Evolutionary conservation across 2,797 vertebrate genomes (phyloP).

Genomic region (Decapterus maruadsi): DNA sequence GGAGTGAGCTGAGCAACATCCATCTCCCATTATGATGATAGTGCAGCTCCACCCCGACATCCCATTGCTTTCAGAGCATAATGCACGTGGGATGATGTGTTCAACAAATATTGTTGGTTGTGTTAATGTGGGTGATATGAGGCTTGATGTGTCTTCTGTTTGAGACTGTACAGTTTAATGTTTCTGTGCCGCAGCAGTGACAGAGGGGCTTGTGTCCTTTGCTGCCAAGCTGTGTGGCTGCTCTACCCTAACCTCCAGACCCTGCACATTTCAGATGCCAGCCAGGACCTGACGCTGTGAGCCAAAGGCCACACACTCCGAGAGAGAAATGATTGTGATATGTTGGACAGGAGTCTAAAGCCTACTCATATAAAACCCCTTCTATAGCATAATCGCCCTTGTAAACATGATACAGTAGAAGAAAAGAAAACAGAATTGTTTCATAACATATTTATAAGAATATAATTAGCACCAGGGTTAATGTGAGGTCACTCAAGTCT

Average conservation of each 20-base stretch:
- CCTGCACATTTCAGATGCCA: slow-evolving; percentile 27
- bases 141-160: slow-evolving; percentile 2
- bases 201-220: slow-evolving; percentile 43
- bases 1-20: slow-evolving; percentile 17
- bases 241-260: slow-evolving; percentile 45
- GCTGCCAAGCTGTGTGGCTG: slow-evolving; percentile 31
- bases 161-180: slow-evolving; percentile 2
- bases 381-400: slow-evolving; percentile 12
- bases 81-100: slow-evolving; percentile 9
- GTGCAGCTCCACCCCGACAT: slow-evolving; percentile 19
- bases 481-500: slow-evolving; percentile 3
- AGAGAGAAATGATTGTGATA: slow-evolving; percentile 21
- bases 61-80: neutral
- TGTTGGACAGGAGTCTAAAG: slow-evolving; percentile 13
- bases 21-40: slow-evolving; percentile 30
- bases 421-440: slow-evolving; percentile 1
- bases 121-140: slow-evolving; percentile 11
- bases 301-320: slow-evolving; percentile 26
- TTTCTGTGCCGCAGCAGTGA: slow-evolving; percentile 22
- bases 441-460: slow-evolving; percentile 12
- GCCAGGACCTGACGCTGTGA: slow-evolving; percentile 19
- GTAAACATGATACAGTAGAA: slow-evolving; percentile 9
- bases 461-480: slow-evolving; percentile 8
- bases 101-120: slow-evolving; percentile 26
- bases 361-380: slow-evolving; percentile 4